phyloP scores from a whole-genome alignment of 30 jellyfish, hydroid and myxozoan species.

The Cassiopea xamachana region DNA sequence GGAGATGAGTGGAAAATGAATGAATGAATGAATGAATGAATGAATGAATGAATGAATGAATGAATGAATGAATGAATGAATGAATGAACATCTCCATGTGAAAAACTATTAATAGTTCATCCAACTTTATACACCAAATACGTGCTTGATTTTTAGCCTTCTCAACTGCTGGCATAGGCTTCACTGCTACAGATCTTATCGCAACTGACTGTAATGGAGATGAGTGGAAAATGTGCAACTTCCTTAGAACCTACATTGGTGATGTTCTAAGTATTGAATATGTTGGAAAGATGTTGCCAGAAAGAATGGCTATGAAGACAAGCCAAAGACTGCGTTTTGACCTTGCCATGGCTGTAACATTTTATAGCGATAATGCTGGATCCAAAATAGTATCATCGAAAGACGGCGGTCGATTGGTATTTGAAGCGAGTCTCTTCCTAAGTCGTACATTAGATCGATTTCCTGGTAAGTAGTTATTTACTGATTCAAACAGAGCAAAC shows the following conservation, averaged over 20 bases:
- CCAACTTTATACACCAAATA: neutral
- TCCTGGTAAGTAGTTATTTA: slow-evolving; percentile 2
- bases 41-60: no score
- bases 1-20: slow-evolving; percentile 25
- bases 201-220: slow-evolving; percentile 15
- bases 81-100: no score
- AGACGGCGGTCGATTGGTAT: neutral
- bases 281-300: slow-evolving; percentile 4
- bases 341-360: neutral
- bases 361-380: neutral
- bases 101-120: no score
- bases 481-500: slow-evolving; percentile 27
- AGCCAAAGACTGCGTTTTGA: neutral
- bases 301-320: neutral
- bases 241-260: slow-evolving; percentile 3
- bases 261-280: neutral
- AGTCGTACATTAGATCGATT: neutral
- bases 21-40: no score
- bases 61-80: no score
- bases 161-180: slow-evolving; percentile 8
- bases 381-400: neutral
- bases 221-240: slow-evolving; percentile 47
- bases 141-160: neutral
- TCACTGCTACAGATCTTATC: slow-evolving; percentile 5
- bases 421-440: neutral